Evolutionary conservation across 2,888 invertebrate genomes (phyloP).

Genomic region (Xestia ashworthii): DNA sequence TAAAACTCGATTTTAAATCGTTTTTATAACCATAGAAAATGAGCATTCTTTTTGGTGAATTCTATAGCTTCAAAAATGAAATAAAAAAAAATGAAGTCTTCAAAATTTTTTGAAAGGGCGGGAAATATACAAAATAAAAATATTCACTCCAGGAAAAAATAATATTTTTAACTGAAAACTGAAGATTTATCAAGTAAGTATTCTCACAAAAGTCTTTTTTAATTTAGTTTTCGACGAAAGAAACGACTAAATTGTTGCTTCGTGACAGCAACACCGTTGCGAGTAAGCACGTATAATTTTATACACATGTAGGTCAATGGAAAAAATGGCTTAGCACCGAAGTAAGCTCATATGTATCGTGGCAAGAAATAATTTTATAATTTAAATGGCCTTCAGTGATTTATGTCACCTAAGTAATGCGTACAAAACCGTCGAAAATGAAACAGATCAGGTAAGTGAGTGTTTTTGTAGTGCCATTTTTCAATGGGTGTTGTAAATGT

Average conservation of each 20-base stretch:
- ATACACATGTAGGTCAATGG: conserved; percentile 90
- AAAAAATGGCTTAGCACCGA: conserved; percentile 90
- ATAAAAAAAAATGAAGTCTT: conserved; percentile 61
- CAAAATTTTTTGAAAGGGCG: conserved; percentile 72
- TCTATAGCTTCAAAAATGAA: conserved; percentile 3
- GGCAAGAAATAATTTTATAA: conserved; percentile 89
- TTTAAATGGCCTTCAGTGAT: conserved; percentile 91
- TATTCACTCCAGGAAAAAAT: conserved; percentile 39
- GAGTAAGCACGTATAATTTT: conserved; percentile 86
- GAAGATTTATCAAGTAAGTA: conserved; percentile 69
- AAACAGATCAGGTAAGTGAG: conserved; percentile 88
- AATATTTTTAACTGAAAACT: conserved; percentile 52
- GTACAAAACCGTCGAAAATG: conserved; percentile 90
- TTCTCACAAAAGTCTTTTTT: conserved; percentile 31
- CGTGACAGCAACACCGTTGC: conserved; percentile 85
- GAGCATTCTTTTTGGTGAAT: neutral
- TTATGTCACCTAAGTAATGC: conserved; percentile 89
- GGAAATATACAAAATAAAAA: conserved; percentile 74
- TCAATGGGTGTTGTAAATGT: conserved; percentile 87
- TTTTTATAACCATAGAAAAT: neutral
- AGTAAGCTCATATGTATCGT: conserved; percentile 88
- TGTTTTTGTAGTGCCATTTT: conserved; percentile 80
- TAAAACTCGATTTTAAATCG: neutral
- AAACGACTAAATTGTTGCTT: conserved; percentile 60
- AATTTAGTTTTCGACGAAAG: conserved; percentile 15